phyloP scores from a whole-genome alignment of 2,113 vertebrate genomes.

The Rattus norvegicus region DNA sequence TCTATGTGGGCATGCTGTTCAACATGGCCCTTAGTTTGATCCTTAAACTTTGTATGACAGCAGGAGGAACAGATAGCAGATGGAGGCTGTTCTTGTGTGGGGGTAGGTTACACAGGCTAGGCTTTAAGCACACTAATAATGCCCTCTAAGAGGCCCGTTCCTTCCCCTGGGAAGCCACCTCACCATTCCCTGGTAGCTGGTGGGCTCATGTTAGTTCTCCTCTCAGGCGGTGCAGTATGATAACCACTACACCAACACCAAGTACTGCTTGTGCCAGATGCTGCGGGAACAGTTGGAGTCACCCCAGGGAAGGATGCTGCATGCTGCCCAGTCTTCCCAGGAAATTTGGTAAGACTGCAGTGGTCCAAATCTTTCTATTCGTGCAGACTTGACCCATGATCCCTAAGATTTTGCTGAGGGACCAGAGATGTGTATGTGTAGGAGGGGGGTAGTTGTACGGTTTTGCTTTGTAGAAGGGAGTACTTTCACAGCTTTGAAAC shows the following conservation, averaged over 20 bases:
- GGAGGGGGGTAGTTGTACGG: neutral
- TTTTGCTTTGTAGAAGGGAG: neutral
- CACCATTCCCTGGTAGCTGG: neutral
- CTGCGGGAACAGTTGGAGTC: slow-evolving; percentile 95
- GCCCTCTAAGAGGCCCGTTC: neutral
- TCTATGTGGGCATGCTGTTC: neutral
- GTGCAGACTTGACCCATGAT: neutral
- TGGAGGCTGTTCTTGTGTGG: neutral
- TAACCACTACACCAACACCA: slow-evolving; percentile 97
- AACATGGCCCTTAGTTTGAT: neutral
- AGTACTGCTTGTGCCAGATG: slow-evolving; percentile 99
- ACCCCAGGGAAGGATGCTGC: slow-evolving; percentile 92
- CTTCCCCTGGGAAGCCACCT: neutral
- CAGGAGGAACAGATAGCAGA: neutral
- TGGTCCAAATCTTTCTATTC: neutral
- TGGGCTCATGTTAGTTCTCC: slow-evolving; percentile 58
- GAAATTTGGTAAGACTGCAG: slow-evolving; percentile 93
- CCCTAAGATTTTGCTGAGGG: neutral
- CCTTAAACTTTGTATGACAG: neutral
- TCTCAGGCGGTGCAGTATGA: slow-evolving; percentile 94
- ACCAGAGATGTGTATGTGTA: neutral
- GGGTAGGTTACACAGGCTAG: neutral
- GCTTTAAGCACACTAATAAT: neutral
- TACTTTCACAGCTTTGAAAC: slow-evolving; percentile 31
- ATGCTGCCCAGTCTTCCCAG: slow-evolving; percentile 91